A percentile compares a stretch with the other conserved stretches of the same genome.
These are phyloP conservation scores for Thamnophis elegans DNA, from an alignment of 2,797 vertebrate species.

Conservation along the genomic window DNA sequence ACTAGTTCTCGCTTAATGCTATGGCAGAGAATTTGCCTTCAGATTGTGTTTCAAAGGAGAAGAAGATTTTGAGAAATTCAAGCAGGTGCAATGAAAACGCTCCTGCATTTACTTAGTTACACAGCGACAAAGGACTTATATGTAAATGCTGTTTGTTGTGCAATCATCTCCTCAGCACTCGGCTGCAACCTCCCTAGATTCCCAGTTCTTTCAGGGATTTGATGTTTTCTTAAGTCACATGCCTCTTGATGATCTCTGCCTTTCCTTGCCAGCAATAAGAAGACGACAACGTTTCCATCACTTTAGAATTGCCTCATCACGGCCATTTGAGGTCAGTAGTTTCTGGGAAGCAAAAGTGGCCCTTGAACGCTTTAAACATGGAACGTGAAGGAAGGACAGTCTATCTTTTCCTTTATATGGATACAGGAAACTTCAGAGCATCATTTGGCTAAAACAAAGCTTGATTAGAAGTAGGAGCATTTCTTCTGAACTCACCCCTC, in stretches of 20 bases:
- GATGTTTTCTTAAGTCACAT: neutral
- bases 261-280: neutral
- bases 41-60: neutral
- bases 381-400: no score
- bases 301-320: no score
- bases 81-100: neutral
- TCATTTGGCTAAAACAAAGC: slow-evolving; percentile 15
- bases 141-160: neutral
- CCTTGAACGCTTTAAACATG: neutral
- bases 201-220: neutral
- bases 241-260: neutral
- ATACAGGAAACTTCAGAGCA: slow-evolving; percentile 4
- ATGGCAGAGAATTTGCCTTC: neutral
- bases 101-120: neutral
- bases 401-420: neutral
- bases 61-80: neutral
- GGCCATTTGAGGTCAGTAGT: neutral
- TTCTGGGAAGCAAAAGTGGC: neutral
- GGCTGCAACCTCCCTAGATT: neutral
- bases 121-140: neutral
- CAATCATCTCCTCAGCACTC: neutral
- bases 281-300: neutral
- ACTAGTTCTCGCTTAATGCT: neutral
- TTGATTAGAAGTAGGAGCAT: fast-evolving
- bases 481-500: slow-evolving; percentile 12